These are phyloP conservation scores for Hylomyscus alleni DNA, from an alignment of 2,797 vertebrate species.

Conservation along the genomic window DNA sequence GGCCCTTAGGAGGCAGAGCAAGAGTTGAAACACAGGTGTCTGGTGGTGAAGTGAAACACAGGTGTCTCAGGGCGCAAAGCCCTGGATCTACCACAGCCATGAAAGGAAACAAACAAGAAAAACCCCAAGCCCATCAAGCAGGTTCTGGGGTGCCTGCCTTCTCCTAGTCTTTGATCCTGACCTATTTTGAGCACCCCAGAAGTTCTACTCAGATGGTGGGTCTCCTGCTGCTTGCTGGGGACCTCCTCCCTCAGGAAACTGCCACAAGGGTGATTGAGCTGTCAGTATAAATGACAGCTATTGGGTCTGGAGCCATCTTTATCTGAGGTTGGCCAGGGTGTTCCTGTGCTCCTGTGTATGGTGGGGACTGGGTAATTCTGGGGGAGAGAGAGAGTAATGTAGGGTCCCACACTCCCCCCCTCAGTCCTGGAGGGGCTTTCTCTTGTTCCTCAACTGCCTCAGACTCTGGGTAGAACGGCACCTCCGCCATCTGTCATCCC, in stretches of 20 bases:
- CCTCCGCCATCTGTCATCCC: conserved; percentile 65
- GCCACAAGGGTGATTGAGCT: no score
- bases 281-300: not conserved
- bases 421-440: not conserved
- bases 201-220: not conserved
- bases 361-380: no score
- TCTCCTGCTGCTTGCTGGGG: not conserved
- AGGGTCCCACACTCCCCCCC: not conserved
- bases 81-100: not conserved
- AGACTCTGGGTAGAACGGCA: conserved; percentile 51
- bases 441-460: conserved; percentile 21
- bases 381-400: not conserved
- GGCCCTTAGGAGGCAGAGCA: not conserved
- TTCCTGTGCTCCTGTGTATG: not conserved
- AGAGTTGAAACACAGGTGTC: not conserved
- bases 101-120: not conserved
- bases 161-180: not conserved
- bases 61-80: not conserved
- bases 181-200: not conserved
- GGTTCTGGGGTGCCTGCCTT: not conserved
- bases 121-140: not conserved
- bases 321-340: not conserved
- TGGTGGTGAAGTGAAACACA: not conserved
- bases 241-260: not conserved
- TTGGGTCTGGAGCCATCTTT: not conserved